Base-by-base conservation (phyloP, 1,140 invertebrate genomes). In the Amyelois transitella region DNA sequence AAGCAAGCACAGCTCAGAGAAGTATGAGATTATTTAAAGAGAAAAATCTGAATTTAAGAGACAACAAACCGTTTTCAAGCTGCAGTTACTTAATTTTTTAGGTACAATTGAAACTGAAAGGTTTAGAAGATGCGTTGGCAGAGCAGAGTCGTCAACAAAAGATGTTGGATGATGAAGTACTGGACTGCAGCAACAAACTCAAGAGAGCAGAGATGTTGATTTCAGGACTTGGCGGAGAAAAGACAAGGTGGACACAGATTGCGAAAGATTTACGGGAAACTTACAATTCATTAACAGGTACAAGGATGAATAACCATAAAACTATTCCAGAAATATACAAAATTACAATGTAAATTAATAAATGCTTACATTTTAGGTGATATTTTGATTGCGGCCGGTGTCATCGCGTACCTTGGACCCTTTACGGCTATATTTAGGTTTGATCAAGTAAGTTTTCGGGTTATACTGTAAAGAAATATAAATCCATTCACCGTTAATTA, bases 161-260 rank as follows among this genome's bases (percentile, higher is more conserved):
- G 51, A 88, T 92, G 43, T 87, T 97, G 72, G 91, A 92, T 20
- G 88, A 91, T 45, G 95, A 98, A 75, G 96, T 97, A 19, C 91
- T 96, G 61, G 89, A 94, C 12, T 99, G 97, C 68, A 94, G 94
- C 22, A 94, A 94, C 64, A 98, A 98, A 84, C 82, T 99, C 32
- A 94, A 96, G 69, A 89, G 98, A 59, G 98, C 98, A 0, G 96
- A 98, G 77, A 96, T 99, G 88, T 90, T 99, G 45, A 96, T 99
- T 48, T 93, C 93, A 6, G 96, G 95, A 0, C 85, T 98, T 10
- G 95, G 96, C 3, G 93, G 95, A 54, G 94, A 98, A 84, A 93
- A 96, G 73, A 90, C 89, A 6, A 91, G 93, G 55, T 99, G 97
- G 97, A 94, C 91, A 1, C 86, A 92, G 28, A 94, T 94, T 8